phyloP scores from a whole-genome alignment of 1,140 invertebrate genomes.

The Bombus pascuorum region DNA sequence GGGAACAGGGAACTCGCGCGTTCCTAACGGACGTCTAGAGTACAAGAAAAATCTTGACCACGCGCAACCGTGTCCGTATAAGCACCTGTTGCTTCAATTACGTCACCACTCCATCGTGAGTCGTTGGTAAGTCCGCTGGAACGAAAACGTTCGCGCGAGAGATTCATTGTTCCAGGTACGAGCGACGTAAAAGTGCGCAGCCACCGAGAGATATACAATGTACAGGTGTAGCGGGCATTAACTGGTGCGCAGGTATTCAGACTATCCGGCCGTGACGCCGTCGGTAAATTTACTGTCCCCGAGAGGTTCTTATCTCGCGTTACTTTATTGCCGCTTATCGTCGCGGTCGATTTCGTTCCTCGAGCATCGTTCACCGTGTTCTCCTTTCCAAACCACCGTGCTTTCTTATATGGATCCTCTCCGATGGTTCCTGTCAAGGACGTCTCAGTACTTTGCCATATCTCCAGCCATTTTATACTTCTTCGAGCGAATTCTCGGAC shows the following conservation, averaged over 20 bases:
- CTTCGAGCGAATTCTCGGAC: no score
- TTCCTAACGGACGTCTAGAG: background rate
- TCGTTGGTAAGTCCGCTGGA: background rate
- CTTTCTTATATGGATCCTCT: background rate
- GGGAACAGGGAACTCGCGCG: background rate
- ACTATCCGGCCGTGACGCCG: constrained; percentile 45
- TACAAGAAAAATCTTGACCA: background rate
- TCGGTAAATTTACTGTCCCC: constrained; percentile 41
- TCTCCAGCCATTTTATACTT: background rate
- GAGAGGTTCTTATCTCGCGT: constrained; percentile 40
- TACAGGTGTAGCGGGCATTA: constrained; percentile 46
- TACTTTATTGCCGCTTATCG: constrained; percentile 49
- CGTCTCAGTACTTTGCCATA: fast-evolving
- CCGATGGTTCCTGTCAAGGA: background rate
- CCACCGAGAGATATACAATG: constrained; percentile 48
- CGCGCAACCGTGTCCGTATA: background rate
- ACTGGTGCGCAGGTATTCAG: constrained; percentile 50
- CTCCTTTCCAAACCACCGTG: background rate
- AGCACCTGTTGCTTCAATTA: constrained; percentile 31
- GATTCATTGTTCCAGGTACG: constrained; percentile 42
- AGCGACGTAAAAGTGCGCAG: constrained; percentile 28
- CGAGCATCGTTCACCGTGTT: constrained; percentile 22
- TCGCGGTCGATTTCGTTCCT: constrained; percentile 45
- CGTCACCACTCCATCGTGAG: background rate
- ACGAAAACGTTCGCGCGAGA: background rate